Conservation (phyloP, 2,888 invertebrate genomes). For the Venustoraphidia nigricollis region DNA sequence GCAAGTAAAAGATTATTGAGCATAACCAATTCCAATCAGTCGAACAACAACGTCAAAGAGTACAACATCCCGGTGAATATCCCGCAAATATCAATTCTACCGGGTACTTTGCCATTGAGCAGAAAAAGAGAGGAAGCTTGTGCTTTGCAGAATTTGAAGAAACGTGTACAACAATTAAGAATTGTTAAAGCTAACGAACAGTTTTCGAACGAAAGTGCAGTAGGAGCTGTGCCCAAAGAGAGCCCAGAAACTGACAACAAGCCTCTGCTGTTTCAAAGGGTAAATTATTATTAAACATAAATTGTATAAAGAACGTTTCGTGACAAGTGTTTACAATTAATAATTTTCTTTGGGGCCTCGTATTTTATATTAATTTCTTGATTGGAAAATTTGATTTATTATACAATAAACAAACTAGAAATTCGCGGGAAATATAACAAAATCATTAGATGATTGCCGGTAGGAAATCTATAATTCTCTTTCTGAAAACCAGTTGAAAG, state of each 20-base stretch:
- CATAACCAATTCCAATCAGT: constrained; percentile 8
- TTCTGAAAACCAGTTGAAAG: no score
- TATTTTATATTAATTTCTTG: no score
- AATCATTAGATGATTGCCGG: no score
- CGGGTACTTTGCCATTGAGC: constrained; percentile 42
- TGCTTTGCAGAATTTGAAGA: constrained; percentile 52
- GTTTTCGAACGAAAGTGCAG: constrained; percentile 21
- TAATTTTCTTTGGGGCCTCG: no score
- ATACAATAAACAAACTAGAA: no score
- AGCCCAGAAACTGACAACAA: constrained; percentile 46
- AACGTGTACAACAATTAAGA: constrained; percentile 42
- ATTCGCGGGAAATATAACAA: no score
- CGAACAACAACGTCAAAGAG: constrained; percentile 17
- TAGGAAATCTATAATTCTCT: no score
- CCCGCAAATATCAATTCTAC: constrained; percentile 25
- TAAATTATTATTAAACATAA: constrained; percentile 14
- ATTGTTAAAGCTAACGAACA: constrained; percentile 35
- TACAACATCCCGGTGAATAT: constrained; percentile 18
- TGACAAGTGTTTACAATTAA: no score
- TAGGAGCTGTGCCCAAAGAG: constrained; percentile 18
- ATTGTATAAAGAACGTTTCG: no score
- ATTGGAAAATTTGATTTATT: no score
- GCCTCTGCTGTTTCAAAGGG: constrained; percentile 40
- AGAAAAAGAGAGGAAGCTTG: constrained; percentile 50
- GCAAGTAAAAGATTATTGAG: constrained; percentile 3